Base-by-base conservation (phyloP, 2,888 invertebrate species). In the Abrostola tripartita region DNA sequence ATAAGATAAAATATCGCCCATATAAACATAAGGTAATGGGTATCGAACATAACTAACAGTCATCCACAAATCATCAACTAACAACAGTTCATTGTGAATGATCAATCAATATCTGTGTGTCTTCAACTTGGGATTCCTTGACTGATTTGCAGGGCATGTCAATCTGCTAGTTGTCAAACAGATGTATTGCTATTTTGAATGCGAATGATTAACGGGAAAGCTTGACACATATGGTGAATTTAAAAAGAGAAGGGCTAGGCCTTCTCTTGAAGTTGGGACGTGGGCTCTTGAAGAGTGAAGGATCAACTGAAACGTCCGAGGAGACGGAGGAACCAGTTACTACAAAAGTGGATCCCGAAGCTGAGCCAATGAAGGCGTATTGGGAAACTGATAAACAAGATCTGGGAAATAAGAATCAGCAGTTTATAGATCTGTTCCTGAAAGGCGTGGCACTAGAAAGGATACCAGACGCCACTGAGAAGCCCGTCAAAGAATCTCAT, bases 91-190 rank as follows among this genome's bases (percentile, higher is more conserved):
- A 86, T 81, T 86, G 84, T 89, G 83, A 89, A 88, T 88, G 88
- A 89, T 87, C 81, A 87, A 85, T 76, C 79, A 81, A 86, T 92
- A 90, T 94, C 94, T 94, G 94, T 94, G 94, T 93, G 93, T 94
- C 94, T 94, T 93, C 93, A 94, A 92, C 78, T 88, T 91, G 89
- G 93, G 93, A 90, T 90, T 91, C 92, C 89, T 95, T 95, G 91
- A 92, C 90, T 93, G 90, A 93, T 94, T 94, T 94, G 84, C 95
- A 95, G 95, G 95, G 91, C 90, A 93, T 93, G 90, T 84, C 87
- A 90, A 92, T 86, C 92, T 84, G 79, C 89, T 91, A 88, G 85
- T 87, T 86, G 86, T 84, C 86, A 89, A 89, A 87, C 88, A 86
- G 89, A 91, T 92, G 88, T 88, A 79, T 89, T 83, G 80, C 86